Evolutionary conservation across 2,113 vertebrate genomes (phyloP).

Genomic region (Labeo catla): DNA sequence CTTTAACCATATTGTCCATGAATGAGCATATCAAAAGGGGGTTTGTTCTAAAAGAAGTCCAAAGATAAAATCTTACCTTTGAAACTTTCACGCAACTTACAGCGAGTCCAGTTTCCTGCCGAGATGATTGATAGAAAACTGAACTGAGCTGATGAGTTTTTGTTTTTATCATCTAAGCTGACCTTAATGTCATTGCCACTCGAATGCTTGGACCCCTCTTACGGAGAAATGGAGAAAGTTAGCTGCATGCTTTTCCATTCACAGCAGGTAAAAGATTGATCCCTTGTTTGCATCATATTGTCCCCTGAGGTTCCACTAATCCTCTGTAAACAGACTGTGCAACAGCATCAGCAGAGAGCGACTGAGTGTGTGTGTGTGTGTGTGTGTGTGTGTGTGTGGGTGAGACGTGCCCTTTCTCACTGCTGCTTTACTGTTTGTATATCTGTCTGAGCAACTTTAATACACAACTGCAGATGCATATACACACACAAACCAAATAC

Average conservation of each 20-base stretch:
- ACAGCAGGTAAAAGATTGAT: slow-evolving; percentile 52
- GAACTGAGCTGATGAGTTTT: slow-evolving; percentile 1
- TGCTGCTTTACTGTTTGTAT: slow-evolving; percentile 8
- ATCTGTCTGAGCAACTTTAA: not conserved
- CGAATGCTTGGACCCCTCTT: slow-evolving; percentile 4
- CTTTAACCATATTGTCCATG: not conserved
- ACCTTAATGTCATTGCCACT: slow-evolving; percentile 19
- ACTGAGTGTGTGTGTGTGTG: not conserved
- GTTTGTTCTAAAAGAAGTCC: not conserved
- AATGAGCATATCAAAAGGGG: not conserved
- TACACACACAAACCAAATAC: not conserved
- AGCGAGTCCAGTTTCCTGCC: not conserved
- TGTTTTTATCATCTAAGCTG: slow-evolving; percentile 10
- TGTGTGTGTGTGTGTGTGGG: not conserved
- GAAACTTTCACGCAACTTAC: not conserved
- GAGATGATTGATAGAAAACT: slow-evolving; percentile 6
- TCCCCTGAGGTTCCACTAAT: slow-evolving; percentile 57
- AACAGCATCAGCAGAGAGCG: slow-evolving; percentile 25
- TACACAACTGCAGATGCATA: not conserved
- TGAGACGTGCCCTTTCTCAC: not conserved
- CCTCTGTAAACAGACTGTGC: slow-evolving; percentile 49
- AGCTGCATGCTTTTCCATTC: slow-evolving; percentile 46
- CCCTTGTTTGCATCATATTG: slow-evolving; percentile 57
- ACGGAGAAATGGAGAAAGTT: slow-evolving; percentile 15
- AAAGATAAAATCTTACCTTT: not conserved